Evolutionary conservation across 2,888 invertebrate species (phyloP).

Genomic region (Eutolmus rufibarbis): DNA sequence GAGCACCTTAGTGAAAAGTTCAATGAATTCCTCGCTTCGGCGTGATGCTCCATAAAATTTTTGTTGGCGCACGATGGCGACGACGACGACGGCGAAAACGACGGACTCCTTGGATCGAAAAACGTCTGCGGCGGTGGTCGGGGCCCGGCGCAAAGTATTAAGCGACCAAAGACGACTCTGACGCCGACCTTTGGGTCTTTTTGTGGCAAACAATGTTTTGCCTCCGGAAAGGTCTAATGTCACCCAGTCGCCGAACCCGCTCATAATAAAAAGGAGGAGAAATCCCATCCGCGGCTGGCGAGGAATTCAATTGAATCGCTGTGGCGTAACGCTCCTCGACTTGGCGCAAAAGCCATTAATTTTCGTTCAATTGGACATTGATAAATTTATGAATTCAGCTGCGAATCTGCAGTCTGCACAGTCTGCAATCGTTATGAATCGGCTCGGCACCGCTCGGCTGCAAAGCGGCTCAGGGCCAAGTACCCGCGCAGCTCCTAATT

Average conservation of each 20-base stretch:
- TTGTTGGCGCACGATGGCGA: neutral
- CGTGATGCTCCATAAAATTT: constrained; percentile 14
- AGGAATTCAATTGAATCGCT: neutral
- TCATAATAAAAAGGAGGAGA: neutral
- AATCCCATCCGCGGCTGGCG: neutral
- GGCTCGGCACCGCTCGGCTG: neutral
- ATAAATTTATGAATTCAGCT: neutral
- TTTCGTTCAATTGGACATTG: constrained; percentile 1
- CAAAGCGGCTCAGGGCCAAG: neutral
- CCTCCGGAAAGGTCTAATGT: constrained; percentile 17
- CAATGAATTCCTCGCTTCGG: neutral
- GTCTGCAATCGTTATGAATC: neutral
- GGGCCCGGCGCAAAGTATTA: neutral
- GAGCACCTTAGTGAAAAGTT: neutral
- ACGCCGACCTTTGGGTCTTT: neutral
- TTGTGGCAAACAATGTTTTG: neutral
- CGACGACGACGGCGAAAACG: neutral
- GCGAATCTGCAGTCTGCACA: neutral
- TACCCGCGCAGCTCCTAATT: neutral
- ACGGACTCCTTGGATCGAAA: neutral
- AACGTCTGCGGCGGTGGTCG: neutral
- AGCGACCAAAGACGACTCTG: neutral
- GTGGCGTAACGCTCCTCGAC: neutral
- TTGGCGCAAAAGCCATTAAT: neutral
- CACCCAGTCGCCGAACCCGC: neutral